Evolutionary conservation across 2,113 vertebrate genomes (phyloP), one percentile per base, ranked within the genome.

Genomic region (Charina bottae): DNA sequence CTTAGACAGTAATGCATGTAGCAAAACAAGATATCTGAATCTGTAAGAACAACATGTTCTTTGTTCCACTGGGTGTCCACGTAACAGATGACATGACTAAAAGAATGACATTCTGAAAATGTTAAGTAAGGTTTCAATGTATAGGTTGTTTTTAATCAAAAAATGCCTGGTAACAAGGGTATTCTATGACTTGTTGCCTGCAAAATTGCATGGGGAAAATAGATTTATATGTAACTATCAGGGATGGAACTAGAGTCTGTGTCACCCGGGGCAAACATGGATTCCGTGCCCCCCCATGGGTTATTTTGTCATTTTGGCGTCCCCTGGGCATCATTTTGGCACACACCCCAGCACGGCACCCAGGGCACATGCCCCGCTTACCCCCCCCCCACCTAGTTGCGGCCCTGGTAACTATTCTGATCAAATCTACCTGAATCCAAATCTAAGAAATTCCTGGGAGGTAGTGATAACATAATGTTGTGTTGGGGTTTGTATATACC

Each of bases 101-200:
- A 59, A 33, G 10, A 54, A 42, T 92, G 83, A 90, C 60, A 72
- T 92, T 92, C 92, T 87, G 55, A 87, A 60, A 90, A 90, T 42
- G 13, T 60, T 87, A 54, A 83, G 84, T 72, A 58, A 42, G 21
- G 5, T 17, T 53, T 72, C 49, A 49, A 59, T 42, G 4, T 54
- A 53, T 15, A 58, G 19, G 37, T 42, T 42, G 19, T 68, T 72
- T 72, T 72, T 55, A 11, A 42, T 54, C 6, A 42, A 37, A 88
- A 91, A 90, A 55, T 55, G 24, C 46, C 28, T 54, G 83, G 1
- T 72, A 46, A 11, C 42, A 83, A 42, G n/a, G 10, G 49, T 49
- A 64, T 12, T 8, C 55, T 21, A 88, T 17, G 87, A 60, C 13
- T 37, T 7, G 19, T 6, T 92, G 60, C 68, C 33, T 72, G 26